Evolutionary conservation across 2,888 invertebrate species (phyloP), one percentile per base, ranked within the genome.

Genomic region (Argyresthia goedartella): DNA sequence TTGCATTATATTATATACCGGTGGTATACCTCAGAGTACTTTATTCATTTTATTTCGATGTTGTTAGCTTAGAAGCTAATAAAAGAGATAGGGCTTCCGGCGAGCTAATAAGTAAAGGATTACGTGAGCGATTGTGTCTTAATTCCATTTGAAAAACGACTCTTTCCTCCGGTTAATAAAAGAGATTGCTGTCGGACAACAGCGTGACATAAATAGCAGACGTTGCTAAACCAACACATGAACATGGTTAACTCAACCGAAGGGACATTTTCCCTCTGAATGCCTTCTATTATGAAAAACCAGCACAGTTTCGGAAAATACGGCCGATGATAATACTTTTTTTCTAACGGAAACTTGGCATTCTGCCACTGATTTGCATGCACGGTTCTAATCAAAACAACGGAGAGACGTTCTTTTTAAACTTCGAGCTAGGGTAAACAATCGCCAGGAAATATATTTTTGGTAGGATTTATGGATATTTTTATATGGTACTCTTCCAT

Each of bases 81-180:
- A 44, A 44, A 43, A 14, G 43, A 25, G 25, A 25, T 6, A 25
- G 25, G 25, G 25, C 25, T 25, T 25, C 25, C 25, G 25, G 25
- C 25, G 25, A 25, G 6, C 25, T 25, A 25, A 25, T 25, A 25
- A 25, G 25, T 25, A 25, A 25, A 2, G 25, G 25, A 25, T 25
- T 6, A 25, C 25, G 25, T 25, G 25, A 8, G 8, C n/a, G 58
- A 52, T 55, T 53, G 57, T 48, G 62, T 56, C 56, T 63, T 71
- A 69, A 74, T 67, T 67, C 67, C 65, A 60, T 64, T 66, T 72
- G 69, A 72, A 73, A 74, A 73, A 72, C 65, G 64, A 69, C 63
- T 64, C 64, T 60, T 60, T 55, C 59, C 57, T 59, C 51, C 57
- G 55, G 55, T 58, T 54, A 57, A 61, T 54, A 59, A 69, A 70